Base-by-base conservation (phyloP, 2,797 vertebrate species). In the Fistularia tabacaria region DNA sequence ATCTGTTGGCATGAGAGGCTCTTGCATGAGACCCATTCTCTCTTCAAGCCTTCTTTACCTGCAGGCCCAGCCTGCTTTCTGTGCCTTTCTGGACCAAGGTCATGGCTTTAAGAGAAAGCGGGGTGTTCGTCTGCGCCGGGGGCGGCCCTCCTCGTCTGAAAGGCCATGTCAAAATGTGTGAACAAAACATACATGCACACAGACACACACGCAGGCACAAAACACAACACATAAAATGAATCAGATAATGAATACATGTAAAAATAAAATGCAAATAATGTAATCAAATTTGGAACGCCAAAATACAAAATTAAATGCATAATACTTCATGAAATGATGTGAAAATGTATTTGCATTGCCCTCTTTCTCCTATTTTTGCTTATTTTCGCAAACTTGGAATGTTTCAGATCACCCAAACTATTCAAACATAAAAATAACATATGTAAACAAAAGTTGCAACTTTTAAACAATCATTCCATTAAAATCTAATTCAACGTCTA, bases 91-190 rank as follows among this genome's bases (percentile, higher is more conserved):
- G 77, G 80, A 81, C 71, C 69, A 54, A 83, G 79, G 57, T 91
- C 89, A 92, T 74, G 88, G 89, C 86, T 92, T 91, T 91, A 92
- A 91, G 69, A 84, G 90, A 87, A 91, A 90, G 73, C 90, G 90
- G 9, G 88, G 85, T 25, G 87, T 91, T 85, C 90, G 85, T 89
- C 88, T 90, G 83, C 90, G 87, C 47, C 88, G 81, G 14, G 89
- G 89, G 43, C 90, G 89, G 70, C 87, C 88, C 71, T 90, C 85
- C 68, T 90, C 87, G 73, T 86, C 91, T 90, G 86, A 57, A 83
- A 64, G 54, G 10, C 55, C 75, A 64, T 46, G 66, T 62, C 66
- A 76, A 77, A 69, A 72, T 14, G 46, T 47, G 57, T 41, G 57
- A 73, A 73, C 65, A 25, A 25, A 25, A 25, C 25, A 25, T 25